Evolutionary conservation across 2,113 vertebrate species (phyloP).

Genomic region (Cyrtonyx montezumae): DNA sequence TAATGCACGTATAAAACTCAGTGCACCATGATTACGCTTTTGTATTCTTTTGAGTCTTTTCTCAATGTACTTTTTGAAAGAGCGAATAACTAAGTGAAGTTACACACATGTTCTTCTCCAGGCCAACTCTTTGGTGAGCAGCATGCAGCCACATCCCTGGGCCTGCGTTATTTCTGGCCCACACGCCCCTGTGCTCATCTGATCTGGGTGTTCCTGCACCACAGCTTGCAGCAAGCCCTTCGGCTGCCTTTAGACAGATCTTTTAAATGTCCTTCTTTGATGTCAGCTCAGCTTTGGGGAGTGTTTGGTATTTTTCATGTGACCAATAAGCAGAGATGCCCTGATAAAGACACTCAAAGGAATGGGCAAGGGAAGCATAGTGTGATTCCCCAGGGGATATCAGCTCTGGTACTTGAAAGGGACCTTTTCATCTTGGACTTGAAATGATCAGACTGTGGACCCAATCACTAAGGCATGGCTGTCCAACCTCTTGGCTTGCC

Average conservation of each 20-base stretch:
- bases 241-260: background rate
- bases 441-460: background rate
- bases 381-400: background rate
- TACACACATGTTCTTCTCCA: background rate
- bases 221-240: background rate
- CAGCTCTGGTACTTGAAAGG: slow-evolving; percentile 38
- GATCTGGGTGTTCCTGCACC: background rate
- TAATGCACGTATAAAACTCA: background rate
- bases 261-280: slow-evolving; percentile 18
- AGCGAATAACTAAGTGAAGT: background rate
- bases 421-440: slow-evolving; percentile 23
- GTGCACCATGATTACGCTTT: background rate
- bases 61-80: background rate
- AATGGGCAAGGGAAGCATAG: background rate
- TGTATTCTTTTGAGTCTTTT: background rate
- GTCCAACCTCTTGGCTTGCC: background rate
- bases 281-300: slow-evolving; percentile 22
- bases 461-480: background rate
- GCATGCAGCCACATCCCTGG: background rate
- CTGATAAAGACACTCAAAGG: background rate
- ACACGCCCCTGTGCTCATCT: background rate
- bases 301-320: slow-evolving; percentile 34
- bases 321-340: slow-evolving; percentile 23
- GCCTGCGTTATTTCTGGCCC: background rate
- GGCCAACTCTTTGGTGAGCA: background rate